phyloP scores from a whole-genome alignment of 2,113 vertebrate species.

The Triplophysa tibetana region DNA sequence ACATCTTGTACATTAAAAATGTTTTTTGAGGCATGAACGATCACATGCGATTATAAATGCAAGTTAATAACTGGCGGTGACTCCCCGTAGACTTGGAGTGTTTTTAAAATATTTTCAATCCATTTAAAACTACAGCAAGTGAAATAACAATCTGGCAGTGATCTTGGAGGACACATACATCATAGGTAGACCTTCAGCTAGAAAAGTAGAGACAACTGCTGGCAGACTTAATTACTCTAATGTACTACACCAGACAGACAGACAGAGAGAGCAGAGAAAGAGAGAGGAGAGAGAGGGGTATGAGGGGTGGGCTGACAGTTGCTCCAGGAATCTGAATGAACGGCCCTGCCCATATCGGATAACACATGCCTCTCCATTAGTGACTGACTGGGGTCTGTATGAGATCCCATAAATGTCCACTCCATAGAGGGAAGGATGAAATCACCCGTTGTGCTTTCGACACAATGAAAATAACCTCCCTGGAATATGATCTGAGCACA shows the following conservation, averaged over 20 bases:
- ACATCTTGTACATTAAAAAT: not conserved
- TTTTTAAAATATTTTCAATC: no score
- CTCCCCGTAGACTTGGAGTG: no score
- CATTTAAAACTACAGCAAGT: no score
- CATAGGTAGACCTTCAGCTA: not conserved
- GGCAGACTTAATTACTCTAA: constrained; percentile 37
- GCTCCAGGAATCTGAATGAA: constrained; percentile 49
- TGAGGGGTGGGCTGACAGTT: constrained; percentile 40
- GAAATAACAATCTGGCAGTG: not conserved
- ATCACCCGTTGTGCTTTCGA: not conserved
- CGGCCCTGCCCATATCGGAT: constrained; percentile 54
- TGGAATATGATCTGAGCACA: constrained; percentile 16
- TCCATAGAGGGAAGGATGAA: not conserved
- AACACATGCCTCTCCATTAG: constrained; percentile 48
- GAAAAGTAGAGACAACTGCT: constrained; percentile 27
- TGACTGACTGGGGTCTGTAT: constrained; percentile 26
- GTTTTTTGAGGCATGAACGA: not conserved
- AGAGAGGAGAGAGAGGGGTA: constrained; percentile 5
- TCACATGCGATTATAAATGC: not conserved
- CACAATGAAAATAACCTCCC: constrained; percentile 28
- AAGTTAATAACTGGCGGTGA: no score
- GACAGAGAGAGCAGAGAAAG: not conserved
- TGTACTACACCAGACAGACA: not conserved
- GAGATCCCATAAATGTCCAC: constrained; percentile 36
- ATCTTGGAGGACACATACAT: not conserved